Base-by-base conservation (phyloP, 2,888 invertebrate genomes). In the Callyntrura guangdongensis region DNA sequence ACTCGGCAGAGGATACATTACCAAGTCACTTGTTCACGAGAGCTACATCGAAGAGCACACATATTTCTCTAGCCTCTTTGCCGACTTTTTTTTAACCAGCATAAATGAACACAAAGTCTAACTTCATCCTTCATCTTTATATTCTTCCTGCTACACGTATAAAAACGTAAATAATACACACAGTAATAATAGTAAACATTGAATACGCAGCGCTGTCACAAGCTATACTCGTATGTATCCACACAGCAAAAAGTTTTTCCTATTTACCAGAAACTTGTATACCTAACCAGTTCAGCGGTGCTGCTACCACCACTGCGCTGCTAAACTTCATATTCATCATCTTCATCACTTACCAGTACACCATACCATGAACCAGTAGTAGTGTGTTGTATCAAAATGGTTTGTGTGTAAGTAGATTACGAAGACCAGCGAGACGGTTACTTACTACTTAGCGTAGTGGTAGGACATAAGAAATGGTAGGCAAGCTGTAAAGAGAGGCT, bases 1-100 rank as follows among this genome's bases (percentile, higher is more conserved):
- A 59, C 74, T 22, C 27, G 25, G 61, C n/a, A 14, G 45, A 74
- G 64, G 77, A 72, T 64, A 59, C 53, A 53, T 84, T 64, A 64
- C 49, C 84, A 67, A 89, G 64, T 84, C 89, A 89, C 77, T 89
- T 77, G 89, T 84, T 89, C 84, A 77, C 77, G 84, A 82, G 89
- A 89, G 89, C 89, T 77, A 89, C 84, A 89, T 14, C 3, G 89
- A 89, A 53, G 89, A 89, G 89, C 89, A 89, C 89, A 67, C 74
- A 14, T 36, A 69, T 14, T 14, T 45, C 22, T 49, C 49, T 53
- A 22, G 6, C 36, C 36, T 3, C 12, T 25, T 17, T 77, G 53
- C 22, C 20, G 74, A 36, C 3, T 36, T 36, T 36, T 36, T 36
- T 36, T 36, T 12, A 14, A 36, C 36, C 36, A 36, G 36, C 36